phyloP scores from a whole-genome alignment of 2,797 vertebrate genomes.

The Spinibarbus caldwelli region DNA sequence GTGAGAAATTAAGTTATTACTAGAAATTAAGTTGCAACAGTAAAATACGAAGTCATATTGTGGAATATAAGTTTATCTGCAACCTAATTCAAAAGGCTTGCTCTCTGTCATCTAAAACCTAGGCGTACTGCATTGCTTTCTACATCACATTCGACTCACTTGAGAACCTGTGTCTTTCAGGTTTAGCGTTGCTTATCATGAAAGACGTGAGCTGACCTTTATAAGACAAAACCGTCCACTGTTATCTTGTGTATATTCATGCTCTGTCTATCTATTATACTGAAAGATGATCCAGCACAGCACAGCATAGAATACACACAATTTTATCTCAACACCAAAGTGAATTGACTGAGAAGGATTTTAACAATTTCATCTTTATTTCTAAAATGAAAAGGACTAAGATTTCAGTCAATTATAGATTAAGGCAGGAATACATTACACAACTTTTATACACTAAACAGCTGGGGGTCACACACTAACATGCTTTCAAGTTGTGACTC shows the following conservation, averaged over 20 bases:
- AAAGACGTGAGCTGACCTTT: constrained; percentile 18
- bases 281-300: not conserved
- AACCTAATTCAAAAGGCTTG: not conserved
- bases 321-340: not conserved
- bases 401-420: not conserved
- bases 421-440: not conserved
- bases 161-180: not conserved
- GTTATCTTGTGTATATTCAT: constrained; percentile 22
- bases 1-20: not conserved
- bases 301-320: not conserved
- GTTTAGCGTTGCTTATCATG: not conserved
- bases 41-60: not conserved
- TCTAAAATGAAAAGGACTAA: not conserved
- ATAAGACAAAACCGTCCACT: not conserved
- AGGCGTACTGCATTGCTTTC: not conserved
- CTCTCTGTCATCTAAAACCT: not conserved
- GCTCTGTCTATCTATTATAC: not conserved
- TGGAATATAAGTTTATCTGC: not conserved
- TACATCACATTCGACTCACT: not conserved
- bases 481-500: not conserved
- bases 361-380: not conserved
- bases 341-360: not conserved
- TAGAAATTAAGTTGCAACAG: not conserved
- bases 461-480: not conserved
- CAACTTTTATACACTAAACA: not conserved